phyloP scores from a whole-genome alignment of 2,113 vertebrate species.

The Desmodus rotundus region DNA sequence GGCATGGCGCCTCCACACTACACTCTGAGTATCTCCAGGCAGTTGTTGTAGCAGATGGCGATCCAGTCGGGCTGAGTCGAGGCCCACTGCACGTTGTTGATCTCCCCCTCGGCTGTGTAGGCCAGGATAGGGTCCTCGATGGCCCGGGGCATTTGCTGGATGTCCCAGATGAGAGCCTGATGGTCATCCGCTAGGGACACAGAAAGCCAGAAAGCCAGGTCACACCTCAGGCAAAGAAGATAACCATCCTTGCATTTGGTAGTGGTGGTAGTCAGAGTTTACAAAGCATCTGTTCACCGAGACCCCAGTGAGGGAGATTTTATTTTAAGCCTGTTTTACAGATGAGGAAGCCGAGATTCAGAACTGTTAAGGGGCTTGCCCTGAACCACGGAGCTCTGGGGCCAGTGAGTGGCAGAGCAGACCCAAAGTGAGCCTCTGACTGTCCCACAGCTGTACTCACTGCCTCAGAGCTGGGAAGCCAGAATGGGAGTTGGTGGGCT shows the following conservation, averaged over 20 bases:
- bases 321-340: neutral
- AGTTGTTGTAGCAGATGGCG: conserved; percentile 99
- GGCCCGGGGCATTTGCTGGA: conserved; percentile 99
- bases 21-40: conserved; percentile 97
- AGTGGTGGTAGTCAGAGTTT: neutral
- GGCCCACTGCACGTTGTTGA: conserved; percentile 99
- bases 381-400: neutral
- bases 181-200: conserved; percentile 92
- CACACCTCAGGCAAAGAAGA: neutral
- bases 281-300: neutral
- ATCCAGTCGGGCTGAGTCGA: conserved; percentile 99
- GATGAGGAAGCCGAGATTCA: neutral
- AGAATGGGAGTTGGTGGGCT: neutral
- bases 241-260: neutral
- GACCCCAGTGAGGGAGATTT: neutral
- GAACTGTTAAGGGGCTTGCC: neutral
- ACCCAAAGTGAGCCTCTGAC: neutral
- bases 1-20: conserved; percentile 75
- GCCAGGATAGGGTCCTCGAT: conserved; percentile 99
- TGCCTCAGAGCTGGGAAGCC: neutral
- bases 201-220: conserved; percentile 24
- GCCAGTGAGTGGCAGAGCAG: neutral
- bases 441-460: neutral
- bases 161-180: conserved; percentile 99
- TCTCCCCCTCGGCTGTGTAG: conserved; percentile 98